Base-by-base conservation (phyloP, 2,888 invertebrate genomes). In the Polydrusus tereticollis region DNA sequence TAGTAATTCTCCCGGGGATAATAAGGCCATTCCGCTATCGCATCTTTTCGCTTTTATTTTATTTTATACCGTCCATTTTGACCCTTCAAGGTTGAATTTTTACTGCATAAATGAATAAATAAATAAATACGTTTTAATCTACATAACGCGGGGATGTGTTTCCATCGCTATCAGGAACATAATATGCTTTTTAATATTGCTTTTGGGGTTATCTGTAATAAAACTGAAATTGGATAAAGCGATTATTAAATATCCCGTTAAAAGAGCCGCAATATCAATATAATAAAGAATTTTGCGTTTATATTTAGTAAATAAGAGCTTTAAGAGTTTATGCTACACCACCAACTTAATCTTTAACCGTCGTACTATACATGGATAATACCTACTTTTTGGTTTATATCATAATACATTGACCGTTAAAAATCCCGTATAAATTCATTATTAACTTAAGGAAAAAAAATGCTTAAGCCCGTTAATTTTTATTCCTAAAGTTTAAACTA, bases 71-170 rank as follows among this genome's bases (percentile, higher is more conserved):
- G 67, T 62, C 62, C 70, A 67, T 67, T 68, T 21, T 57, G 55
- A 62, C 62, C 63, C 74, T 65, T 68, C 58, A 68, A 72, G 71
- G 68, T 67, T 65, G 65, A 64, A 67, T 67, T 70, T 63, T 68
- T 65, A 59, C 71, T 55, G 71, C 66, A 69, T 68, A 74, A 74
- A 71, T 74, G 71, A 72, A 71, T 71, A 72, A 43, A 70, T 72
- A 74, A 65, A 68, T 65, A 73, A 73, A 73, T 73, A 69, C 63
- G 63, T 50, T 73, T 69, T 73, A 73, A 73, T 73, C 68, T 73
- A 26, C 68, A 43, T 16, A 29, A 18, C 41, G 68, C 52, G 60
- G 52, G 65, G 55, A 36, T 55, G 64, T 47, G 64, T 50, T 63
- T 29, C 36, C 55, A 29, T 52, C 50, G 52, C 43, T 57, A 57